These are phyloP conservation scores for Drosophila recens DNA, from an alignment of 2,888 invertebrate species.

Conservation along the genomic window DNA sequence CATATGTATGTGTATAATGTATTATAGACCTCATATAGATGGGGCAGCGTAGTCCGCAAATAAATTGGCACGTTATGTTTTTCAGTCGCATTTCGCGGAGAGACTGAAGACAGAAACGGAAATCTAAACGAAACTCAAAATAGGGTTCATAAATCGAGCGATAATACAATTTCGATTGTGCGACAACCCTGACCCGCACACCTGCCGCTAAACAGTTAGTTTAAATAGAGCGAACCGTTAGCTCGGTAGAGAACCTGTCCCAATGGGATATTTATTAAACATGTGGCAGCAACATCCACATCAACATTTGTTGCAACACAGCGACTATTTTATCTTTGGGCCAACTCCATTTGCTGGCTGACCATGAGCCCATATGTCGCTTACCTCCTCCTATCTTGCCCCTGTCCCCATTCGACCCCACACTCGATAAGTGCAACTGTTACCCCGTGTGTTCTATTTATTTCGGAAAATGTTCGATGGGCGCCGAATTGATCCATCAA, in stretches of 20 bases:
- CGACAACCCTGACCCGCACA: slow-evolving; percentile 20
- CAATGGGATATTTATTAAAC: slow-evolving; percentile 65
- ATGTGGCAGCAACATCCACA: slow-evolving; percentile 18
- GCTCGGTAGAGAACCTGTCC: slow-evolving; percentile 53
- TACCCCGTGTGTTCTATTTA: slow-evolving; percentile 31
- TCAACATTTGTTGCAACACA: not conserved
- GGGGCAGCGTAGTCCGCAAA: slow-evolving; percentile 66
- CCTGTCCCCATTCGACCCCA: slow-evolving; percentile 24
- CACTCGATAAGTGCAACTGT: slow-evolving; percentile 48
- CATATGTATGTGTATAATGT: slow-evolving; percentile 4
- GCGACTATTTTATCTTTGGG: slow-evolving; percentile 6
- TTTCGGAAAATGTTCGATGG: slow-evolving; percentile 33
- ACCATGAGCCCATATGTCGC: slow-evolving; percentile 71
- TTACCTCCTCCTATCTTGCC: not conserved
- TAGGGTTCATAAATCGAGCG: slow-evolving; percentile 9
- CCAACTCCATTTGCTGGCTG: slow-evolving; percentile 31
- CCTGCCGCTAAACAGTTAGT: not conserved
- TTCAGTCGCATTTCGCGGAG: slow-evolving; percentile 61
- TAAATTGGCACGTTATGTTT: slow-evolving; percentile 62
- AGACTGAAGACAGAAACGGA: slow-evolving; percentile 9
- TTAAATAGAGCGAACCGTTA: slow-evolving; percentile 6
- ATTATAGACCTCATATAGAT: slow-evolving; percentile 52
- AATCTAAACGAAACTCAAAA: slow-evolving; percentile 9
- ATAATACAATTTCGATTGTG: slow-evolving; percentile 15
- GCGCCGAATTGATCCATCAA: slow-evolving; percentile 60